These are phyloP conservation scores for Buathra laborator DNA, from an alignment of 2,888 invertebrate species.

Conservation along the genomic window DNA sequence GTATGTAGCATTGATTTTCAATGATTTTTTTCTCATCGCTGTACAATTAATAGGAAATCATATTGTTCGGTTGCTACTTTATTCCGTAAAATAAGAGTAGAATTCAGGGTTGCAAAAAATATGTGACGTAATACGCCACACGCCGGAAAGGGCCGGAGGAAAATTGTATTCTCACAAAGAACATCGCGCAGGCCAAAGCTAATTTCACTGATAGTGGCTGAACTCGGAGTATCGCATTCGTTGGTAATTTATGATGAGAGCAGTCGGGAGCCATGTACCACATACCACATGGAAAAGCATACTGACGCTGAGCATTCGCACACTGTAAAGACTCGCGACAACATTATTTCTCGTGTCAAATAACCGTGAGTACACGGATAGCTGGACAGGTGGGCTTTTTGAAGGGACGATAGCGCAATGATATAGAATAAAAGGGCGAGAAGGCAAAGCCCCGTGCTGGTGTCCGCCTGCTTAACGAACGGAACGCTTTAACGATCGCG, in stretches of 20 bases:
- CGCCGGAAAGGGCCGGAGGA: slow-evolving; percentile 30
- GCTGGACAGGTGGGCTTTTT: slow-evolving; percentile 33
- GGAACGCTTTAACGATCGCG: slow-evolving; percentile 34
- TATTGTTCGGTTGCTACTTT: neutral
- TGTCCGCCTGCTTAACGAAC: slow-evolving; percentile 7
- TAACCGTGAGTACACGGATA: slow-evolving; percentile 10
- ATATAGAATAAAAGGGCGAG: neutral
- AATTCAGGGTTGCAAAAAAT: slow-evolving; percentile 22
- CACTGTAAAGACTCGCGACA: neutral
- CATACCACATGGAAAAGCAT: neutral
- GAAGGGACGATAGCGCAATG: slow-evolving; percentile 7
- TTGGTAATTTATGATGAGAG: slow-evolving; percentile 49
- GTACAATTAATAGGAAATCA: neutral
- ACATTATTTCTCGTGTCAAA: slow-evolving; percentile 19
- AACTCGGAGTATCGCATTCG: slow-evolving; percentile 24
- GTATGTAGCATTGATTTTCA: neutral
- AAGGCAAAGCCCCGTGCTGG: neutral
- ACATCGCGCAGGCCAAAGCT: slow-evolving; percentile 59
- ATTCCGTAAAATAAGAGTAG: neutral
- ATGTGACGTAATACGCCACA: slow-evolving; percentile 13
- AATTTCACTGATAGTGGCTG: slow-evolving; percentile 63
- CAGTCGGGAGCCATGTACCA: neutral
- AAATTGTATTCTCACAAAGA: slow-evolving; percentile 64
- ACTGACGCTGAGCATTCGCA: neutral
- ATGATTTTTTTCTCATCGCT: neutral